Conservation (phyloP, 2,113 vertebrate species). For the Poicephalus meyeri region DNA sequence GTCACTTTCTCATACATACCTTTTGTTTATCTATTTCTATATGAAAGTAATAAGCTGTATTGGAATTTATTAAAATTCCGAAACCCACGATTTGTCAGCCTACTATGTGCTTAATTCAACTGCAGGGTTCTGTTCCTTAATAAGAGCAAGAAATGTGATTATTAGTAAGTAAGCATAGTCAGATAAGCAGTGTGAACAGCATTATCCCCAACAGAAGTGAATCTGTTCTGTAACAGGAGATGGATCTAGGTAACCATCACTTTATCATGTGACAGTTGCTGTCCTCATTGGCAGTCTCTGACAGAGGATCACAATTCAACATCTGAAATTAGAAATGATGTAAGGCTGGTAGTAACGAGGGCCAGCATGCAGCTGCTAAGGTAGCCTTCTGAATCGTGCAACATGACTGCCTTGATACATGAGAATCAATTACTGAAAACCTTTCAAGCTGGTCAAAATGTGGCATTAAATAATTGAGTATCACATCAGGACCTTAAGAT, state of each 20-base stretch:
- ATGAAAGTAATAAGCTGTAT: not conserved
- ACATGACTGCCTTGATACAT: not conserved
- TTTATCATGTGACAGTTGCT: not conserved
- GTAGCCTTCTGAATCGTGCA: not conserved
- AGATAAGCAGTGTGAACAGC: not conserved
- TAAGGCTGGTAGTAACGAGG: slow-evolving; percentile 3
- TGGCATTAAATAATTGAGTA: slow-evolving; percentile 75
- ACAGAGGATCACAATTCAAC: slow-evolving; percentile 7
- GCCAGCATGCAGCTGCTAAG: slow-evolving; percentile 53
- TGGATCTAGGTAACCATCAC: not conserved
- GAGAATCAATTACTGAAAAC: slow-evolving; percentile 72
- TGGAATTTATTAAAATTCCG: not conserved
- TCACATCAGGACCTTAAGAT: not conserved
- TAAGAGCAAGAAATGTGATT: not conserved
- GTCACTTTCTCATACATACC: not conserved
- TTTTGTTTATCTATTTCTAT: not conserved
- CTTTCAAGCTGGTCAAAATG: slow-evolving; percentile 63
- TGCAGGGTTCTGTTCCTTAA: not conserved
- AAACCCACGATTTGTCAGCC: not conserved
- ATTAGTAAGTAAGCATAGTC: not conserved
- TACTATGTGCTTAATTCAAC: not conserved
- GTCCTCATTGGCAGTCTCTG: not conserved
- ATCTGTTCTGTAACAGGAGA: not conserved
- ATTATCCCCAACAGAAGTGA: not conserved
- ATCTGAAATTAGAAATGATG: slow-evolving; percentile 69